phyloP scores from a whole-genome alignment of 2,113 vertebrate genomes.

The Eolophus roseicapilla region DNA sequence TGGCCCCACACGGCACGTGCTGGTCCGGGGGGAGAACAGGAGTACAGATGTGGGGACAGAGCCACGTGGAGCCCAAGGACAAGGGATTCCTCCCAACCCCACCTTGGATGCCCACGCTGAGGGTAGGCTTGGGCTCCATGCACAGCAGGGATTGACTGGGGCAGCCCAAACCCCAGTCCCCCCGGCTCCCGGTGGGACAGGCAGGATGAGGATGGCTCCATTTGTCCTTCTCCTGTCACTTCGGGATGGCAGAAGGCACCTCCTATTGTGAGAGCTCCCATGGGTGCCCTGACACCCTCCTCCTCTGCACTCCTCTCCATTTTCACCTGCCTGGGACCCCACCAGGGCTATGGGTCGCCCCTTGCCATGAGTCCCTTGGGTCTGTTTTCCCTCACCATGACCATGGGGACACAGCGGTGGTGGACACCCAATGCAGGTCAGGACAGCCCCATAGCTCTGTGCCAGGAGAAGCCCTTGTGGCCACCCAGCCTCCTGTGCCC shows the following conservation, averaged over 20 bases:
- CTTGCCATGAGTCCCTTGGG: rapidly evolving
- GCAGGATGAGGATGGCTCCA: rapidly evolving
- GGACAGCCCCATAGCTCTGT: background rate
- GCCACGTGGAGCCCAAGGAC: background rate
- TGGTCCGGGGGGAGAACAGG: rapidly evolving
- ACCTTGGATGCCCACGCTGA: rapidly evolving
- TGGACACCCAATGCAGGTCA: background rate
- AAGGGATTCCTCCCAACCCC: background rate
- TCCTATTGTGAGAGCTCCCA: background rate
- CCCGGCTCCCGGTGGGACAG: background rate
- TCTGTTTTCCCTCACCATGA: too few species aligned
- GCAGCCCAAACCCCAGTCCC: background rate
- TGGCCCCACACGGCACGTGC: background rate
- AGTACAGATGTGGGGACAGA: background rate
- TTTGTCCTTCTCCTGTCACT: rapidly evolving
- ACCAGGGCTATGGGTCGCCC: rapidly evolving
- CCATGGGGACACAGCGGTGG: background rate
- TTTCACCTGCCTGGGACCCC: background rate
- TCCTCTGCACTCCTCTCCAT: background rate
- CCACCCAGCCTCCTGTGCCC: background rate
- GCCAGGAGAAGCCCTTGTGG: background rate
- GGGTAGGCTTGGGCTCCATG: background rate
- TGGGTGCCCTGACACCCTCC: rapidly evolving
- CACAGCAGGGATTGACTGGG: rapidly evolving
- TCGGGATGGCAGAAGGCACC: background rate